Percentiles rank a stretch among this genome's conserved stretches.
phyloP scores from a whole-genome alignment of 2,888 invertebrate species.

The Homarus gammarus region DNA sequence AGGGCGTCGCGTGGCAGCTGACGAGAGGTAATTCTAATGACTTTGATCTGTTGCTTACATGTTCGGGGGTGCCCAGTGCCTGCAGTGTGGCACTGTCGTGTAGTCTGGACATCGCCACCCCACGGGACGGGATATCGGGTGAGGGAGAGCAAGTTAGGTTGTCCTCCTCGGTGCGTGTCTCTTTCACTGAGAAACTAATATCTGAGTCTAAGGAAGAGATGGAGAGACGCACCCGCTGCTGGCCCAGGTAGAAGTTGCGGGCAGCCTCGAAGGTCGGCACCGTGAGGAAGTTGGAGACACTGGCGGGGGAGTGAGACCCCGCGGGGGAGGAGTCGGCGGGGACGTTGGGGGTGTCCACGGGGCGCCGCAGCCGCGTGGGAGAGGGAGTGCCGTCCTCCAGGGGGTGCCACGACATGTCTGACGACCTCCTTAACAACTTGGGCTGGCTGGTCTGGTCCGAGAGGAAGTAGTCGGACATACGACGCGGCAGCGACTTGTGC shows the following conservation, averaged over 20 bases:
- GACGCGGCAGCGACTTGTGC: constrained; percentile 80
- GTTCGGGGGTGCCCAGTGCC: not conserved
- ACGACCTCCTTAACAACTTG: constrained; percentile 81
- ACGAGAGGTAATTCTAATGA: constrained; percentile 20
- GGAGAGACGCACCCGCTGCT: constrained; percentile 59
- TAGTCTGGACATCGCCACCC: not conserved
- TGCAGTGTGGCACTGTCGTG: not conserved
- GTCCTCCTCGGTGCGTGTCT: constrained; percentile 47
- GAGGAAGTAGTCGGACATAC: constrained; percentile 83
- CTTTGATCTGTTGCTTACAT: constrained; percentile 39
- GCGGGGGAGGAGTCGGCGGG: constrained; percentile 18
- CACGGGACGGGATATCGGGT: constrained; percentile 14
- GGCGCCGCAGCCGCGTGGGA: constrained; percentile 63
- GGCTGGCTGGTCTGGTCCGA: constrained; percentile 79
- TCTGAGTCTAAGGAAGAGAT: constrained; percentile 71
- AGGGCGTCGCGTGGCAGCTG: constrained; percentile 2
- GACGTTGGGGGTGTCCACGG: constrained; percentile 58
- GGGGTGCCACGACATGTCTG: constrained; percentile 80
- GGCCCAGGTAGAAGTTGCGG: constrained; percentile 45
- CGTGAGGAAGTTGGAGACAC: constrained; percentile 74
- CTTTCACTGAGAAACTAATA: constrained; percentile 18
- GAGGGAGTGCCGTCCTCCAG: constrained; percentile 75
- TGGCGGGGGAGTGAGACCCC: constrained; percentile 56
- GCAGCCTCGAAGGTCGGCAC: constrained; percentile 75
- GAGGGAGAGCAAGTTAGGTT: constrained; percentile 23